phyloP scores from a whole-genome alignment of 2,888 invertebrate genomes.

The Synergus gifuensis region DNA sequence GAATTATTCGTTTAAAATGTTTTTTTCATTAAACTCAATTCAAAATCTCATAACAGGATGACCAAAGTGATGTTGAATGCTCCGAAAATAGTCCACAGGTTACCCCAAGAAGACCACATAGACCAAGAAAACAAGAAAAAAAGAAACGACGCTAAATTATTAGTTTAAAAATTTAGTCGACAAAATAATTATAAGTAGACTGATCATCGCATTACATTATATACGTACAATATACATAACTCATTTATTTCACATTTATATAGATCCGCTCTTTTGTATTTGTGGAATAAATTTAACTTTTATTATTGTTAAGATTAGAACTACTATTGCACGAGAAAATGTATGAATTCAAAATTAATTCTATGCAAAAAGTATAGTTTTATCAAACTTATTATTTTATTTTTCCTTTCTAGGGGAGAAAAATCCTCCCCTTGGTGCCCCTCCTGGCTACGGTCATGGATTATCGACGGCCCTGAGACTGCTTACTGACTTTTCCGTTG shows the following conservation, averaged over 20 bases:
- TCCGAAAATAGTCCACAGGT: slow-evolving; percentile 87
- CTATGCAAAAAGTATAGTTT: too few relatives aligned
- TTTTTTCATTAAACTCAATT: not conserved
- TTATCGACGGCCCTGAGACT: too few relatives aligned
- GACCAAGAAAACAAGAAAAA: slow-evolving; percentile 84
- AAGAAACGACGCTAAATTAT: slow-evolving; percentile 83
- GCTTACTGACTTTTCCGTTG: too few relatives aligned
- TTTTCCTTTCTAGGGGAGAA: too few relatives aligned
- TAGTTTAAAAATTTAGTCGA: slow-evolving; percentile 36
- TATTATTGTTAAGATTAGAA: not conserved
- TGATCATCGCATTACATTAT: not conserved
- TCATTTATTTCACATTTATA: not conserved
- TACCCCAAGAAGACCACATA: slow-evolving; percentile 83
- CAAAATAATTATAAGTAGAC: slow-evolving; percentile 40
- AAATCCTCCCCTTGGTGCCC: too few relatives aligned
- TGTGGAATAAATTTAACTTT: not conserved
- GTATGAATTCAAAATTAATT: too few relatives aligned
- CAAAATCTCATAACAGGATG: slow-evolving; percentile 77
- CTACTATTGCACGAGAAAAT: too few relatives aligned
- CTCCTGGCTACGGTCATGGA: too few relatives aligned
- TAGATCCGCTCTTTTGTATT: not conserved
- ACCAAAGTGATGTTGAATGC: slow-evolving; percentile 87
- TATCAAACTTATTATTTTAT: too few relatives aligned
- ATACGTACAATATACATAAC: not conserved
- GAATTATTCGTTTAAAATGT: too few relatives aligned